Base-by-base conservation (phyloP, 2,888 invertebrate genomes). In the Hoplodrina ambigua region DNA sequence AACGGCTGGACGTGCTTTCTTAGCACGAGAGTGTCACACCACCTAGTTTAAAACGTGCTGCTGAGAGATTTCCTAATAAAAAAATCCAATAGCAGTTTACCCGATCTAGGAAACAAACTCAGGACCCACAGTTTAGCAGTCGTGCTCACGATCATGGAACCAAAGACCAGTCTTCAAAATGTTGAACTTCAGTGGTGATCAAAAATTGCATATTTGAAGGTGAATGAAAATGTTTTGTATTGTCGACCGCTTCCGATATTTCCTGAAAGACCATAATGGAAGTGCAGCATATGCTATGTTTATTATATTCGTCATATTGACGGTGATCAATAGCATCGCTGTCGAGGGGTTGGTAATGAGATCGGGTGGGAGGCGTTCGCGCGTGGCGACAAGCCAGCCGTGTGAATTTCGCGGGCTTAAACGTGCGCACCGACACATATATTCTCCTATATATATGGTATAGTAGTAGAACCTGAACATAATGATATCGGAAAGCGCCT, bases 301-400 rank as follows among this genome's bases (percentile, higher is more conserved):
- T 86, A 86, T 85, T 83, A 86, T 87, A 89, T 88, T 86, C 84
- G 84, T 84, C 82, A 89, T 91, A 90, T 90, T 85, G 90, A 86
- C 82, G 87, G 90, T 91, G 92, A 93, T 93, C 92, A 89, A 93
- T 92, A 92, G 89, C 87, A 81, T 82, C 86, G 89, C 85, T 86
- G 87, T 86, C 84, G 87, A 86, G 89, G 84, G 84, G 81, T 81
- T 83, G 86, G 90, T 94, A 94, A 94, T 94, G 94, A 94, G 93
- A 91, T 85, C 90, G 91, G 88, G 86, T 75, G 84, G 67, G 87
- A 92, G 88, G 94, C 94, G 94, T 91, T 93, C 90, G 93, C 91
- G 95, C 94, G 94, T 93, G 87, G 88, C 86, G 84, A 70, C 90
- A 89, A 93, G 87, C 91, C 89, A 94, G 87, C 92, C 94, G 92